Evolutionary conservation across 2,113 vertebrate genomes (phyloP).

Genomic region (Macroglossus sobrinus): DNA sequence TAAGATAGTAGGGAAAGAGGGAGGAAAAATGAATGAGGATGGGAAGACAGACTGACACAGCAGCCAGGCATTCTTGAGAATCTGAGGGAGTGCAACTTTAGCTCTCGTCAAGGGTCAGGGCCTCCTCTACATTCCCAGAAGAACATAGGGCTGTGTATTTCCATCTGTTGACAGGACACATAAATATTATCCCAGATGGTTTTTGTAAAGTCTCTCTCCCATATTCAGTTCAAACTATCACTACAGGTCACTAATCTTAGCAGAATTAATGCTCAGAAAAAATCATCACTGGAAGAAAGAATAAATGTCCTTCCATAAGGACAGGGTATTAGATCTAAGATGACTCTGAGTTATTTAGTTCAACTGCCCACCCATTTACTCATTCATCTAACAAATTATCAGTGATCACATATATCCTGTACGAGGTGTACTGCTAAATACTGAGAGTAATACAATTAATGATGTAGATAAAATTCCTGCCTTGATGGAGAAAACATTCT

Average conservation of each 20-base stretch:
- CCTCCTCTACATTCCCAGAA: neutral
- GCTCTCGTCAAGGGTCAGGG: neutral
- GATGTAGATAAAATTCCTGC: neutral
- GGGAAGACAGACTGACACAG: neutral
- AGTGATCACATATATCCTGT: neutral
- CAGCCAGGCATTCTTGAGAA: neutral
- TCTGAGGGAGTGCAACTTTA: neutral
- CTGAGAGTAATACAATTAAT: neutral
- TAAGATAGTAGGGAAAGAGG: neutral
- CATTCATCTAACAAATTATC: neutral
- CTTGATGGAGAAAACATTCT: neutral
- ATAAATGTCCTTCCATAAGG: neutral
- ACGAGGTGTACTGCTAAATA: neutral
- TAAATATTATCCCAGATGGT: neutral
- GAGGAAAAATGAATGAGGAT: neutral
- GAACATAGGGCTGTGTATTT: neutral
- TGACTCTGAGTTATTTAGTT: neutral
- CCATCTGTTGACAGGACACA: neutral
- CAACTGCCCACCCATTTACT: neutral
- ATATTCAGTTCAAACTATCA: neutral
- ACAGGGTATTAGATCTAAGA: neutral
- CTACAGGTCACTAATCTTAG: neutral
- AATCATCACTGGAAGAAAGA: neutral
- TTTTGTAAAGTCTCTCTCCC: constrained; percentile 1
- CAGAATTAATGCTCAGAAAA: constrained; percentile 9